Conservation (phyloP, 2,113 vertebrate genomes). For the Corydoras maculifer region DNA sequence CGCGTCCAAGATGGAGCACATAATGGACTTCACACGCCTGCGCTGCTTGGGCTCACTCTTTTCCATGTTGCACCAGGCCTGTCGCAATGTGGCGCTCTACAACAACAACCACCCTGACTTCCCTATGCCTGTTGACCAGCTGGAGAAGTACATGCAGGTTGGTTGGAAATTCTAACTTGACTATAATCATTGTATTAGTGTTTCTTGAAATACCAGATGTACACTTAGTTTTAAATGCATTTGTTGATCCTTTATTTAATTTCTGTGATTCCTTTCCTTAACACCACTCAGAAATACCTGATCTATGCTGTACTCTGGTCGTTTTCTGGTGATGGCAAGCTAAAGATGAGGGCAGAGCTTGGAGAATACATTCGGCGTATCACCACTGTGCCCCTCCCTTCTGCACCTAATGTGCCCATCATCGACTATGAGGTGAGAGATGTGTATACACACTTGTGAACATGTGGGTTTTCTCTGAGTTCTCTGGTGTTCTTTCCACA, state of each 20-base stretch:
- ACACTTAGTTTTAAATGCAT: too few species aligned
- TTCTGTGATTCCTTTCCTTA: neutral
- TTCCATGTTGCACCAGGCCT: slow-evolving; percentile 97
- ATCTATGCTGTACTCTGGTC: slow-evolving; percentile 97
- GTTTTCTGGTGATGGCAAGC: slow-evolving; percentile 88
- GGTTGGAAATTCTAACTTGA: too few species aligned
- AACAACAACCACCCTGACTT: slow-evolving; percentile 97
- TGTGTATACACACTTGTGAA: too few species aligned
- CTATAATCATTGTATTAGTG: too few species aligned
- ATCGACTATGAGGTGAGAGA: slow-evolving; percentile 89
- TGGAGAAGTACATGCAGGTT: slow-evolving; percentile 96
- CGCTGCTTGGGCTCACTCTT: slow-evolving; percentile 91
- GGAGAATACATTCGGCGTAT: slow-evolving; percentile 96
- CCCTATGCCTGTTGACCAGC: slow-evolving; percentile 92
- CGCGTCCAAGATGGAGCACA: slow-evolving; percentile 94
- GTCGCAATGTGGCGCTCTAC: slow-evolving; percentile 90
- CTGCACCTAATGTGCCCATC: slow-evolving; percentile 91
- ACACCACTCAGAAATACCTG: slow-evolving; percentile 74
- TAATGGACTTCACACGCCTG: slow-evolving; percentile 96
- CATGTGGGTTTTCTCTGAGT: too few species aligned
- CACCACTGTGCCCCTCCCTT: slow-evolving; percentile 86
- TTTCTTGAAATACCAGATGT: too few species aligned
- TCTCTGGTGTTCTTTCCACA: too few species aligned
- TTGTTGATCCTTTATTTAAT: neutral
- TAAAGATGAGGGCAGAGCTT: slow-evolving; percentile 94